These are phyloP conservation scores for Bos taurus DNA, from an alignment of 2,113 vertebrate genomes.

Conservation along the genomic window DNA sequence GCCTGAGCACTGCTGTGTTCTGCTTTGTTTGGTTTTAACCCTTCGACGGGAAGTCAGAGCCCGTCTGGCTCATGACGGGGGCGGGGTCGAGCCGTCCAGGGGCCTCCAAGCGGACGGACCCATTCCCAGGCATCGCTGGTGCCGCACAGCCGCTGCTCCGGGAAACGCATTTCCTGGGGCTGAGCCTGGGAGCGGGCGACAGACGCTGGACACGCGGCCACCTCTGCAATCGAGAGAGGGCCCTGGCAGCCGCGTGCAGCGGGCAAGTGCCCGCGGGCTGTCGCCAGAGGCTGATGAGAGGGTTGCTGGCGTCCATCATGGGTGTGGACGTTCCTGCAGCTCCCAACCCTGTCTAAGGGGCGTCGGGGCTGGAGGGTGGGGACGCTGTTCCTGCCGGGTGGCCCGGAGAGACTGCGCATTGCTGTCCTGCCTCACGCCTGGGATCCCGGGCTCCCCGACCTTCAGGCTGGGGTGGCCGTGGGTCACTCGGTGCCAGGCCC, in stretches of 20 bases:
- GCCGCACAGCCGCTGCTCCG: not conserved
- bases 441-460: rapidly evolving
- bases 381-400: not conserved
- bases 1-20: not conserved
- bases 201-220: not conserved
- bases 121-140: not conserved
- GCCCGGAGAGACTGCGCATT: too few relatives aligned
- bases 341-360: not conserved
- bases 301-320: not conserved
- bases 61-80: not conserved
- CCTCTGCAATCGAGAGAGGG: not conserved
- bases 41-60: not conserved
- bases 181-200: not conserved
- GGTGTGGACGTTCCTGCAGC: not conserved
- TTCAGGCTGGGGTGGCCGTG: not conserved
- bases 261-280: not conserved
- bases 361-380: too few relatives aligned
- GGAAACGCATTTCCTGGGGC: not conserved
- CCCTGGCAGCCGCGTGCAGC: not conserved
- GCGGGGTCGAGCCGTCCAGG: not conserved
- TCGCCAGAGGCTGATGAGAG: not conserved
- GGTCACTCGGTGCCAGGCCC: rapidly evolving
- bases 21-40: not conserved
- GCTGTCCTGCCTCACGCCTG: not conserved
- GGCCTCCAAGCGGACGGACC: not conserved